Evolutionary conservation across 2,888 invertebrate genomes (phyloP).

Genomic region (Diarsia rubi): DNA sequence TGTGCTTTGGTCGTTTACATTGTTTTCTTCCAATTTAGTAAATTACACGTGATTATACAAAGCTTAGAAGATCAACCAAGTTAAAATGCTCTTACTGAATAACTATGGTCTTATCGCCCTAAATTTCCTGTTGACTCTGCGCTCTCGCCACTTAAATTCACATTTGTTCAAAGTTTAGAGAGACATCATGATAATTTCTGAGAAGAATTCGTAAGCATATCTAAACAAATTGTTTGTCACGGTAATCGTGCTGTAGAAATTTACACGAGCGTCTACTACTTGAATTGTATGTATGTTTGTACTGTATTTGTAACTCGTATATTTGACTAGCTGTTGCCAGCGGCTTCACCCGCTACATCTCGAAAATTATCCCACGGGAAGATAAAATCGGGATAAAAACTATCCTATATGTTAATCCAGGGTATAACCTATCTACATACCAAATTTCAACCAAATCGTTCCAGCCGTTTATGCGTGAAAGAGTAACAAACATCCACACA

Average conservation of each 20-base stretch:
- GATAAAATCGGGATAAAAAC: too few species aligned
- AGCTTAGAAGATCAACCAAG: constrained; percentile 20
- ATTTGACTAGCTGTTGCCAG: too few species aligned
- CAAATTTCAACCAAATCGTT: too few species aligned
- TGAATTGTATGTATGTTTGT: constrained; percentile 49
- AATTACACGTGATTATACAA: constrained; percentile 22
- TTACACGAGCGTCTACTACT: constrained; percentile 58
- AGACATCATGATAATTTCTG: constrained; percentile 47
- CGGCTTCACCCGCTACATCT: too few species aligned
- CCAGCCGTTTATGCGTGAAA: too few species aligned
- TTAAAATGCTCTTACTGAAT: constrained; percentile 37
- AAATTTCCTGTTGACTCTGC: constrained; percentile 32
- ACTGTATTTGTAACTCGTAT: constrained; percentile 36
- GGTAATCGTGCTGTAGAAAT: constrained; percentile 67
- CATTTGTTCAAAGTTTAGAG: constrained; percentile 49
- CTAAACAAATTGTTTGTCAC: constrained; percentile 66
- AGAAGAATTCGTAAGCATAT: constrained; percentile 50
- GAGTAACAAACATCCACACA: too few species aligned
- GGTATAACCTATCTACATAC: too few species aligned
- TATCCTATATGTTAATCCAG: too few species aligned
- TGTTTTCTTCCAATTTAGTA: constrained; percentile 14
- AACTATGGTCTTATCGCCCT: constrained; percentile 44
- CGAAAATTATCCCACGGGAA: too few species aligned
- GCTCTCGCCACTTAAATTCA: constrained; percentile 50
- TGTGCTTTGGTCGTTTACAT: constrained; percentile 2